Evolutionary conservation across 2,797 vertebrate species (phyloP).

Genomic region (Schizopygopsis pylzovi): DNA sequence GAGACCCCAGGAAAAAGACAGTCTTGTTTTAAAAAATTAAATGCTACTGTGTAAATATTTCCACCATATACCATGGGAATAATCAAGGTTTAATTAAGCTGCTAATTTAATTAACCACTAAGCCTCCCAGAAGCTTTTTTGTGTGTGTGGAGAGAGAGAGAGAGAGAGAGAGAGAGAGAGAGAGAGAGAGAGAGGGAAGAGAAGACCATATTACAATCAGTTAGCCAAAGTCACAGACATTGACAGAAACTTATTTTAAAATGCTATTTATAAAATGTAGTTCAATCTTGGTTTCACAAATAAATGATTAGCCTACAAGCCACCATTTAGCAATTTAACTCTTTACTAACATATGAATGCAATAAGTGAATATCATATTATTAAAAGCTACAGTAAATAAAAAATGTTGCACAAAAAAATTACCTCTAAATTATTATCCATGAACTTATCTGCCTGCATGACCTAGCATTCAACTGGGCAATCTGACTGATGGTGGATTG

Average conservation of each 20-base stretch:
- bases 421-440: conserved; percentile 51
- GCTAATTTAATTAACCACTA: conserved; percentile 77
- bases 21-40: conserved; percentile 74
- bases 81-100: conserved; percentile 80
- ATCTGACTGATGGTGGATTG: conserved; percentile 23
- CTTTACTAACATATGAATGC: background rate
- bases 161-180: background rate
- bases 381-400: background rate
- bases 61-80: conserved; percentile 70
- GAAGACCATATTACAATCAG: background rate
- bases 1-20: conserved; percentile 45
- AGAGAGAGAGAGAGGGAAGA: conserved; percentile 1
- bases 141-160: conserved; percentile 13
- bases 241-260: background rate
- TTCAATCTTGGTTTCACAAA: background rate
- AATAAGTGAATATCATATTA: background rate
- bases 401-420: background rate
- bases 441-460: conserved; percentile 47
- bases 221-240: background rate
- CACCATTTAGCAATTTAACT: background rate
- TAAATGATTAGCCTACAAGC: background rate
- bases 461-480: conserved; percentile 17
- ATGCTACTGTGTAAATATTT: conserved; percentile 73
- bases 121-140: conserved; percentile 66
- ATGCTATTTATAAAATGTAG: background rate